Base-by-base conservation (phyloP, 2,797 vertebrate species). In the Hypotaenidia okinawae region DNA sequence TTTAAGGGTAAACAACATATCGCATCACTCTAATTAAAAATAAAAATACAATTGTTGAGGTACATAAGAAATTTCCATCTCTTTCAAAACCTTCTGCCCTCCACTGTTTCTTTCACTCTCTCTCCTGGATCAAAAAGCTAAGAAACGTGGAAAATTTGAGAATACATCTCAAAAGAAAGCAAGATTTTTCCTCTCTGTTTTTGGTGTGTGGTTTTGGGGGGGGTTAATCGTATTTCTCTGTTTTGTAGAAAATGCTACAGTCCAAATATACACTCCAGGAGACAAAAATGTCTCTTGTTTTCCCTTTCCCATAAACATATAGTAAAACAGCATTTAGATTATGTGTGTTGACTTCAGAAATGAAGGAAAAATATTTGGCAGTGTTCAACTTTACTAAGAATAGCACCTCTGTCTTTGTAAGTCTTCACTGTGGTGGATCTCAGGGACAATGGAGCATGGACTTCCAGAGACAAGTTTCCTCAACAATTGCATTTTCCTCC, bases 381-480 rank as follows among this genome's bases (percentile, higher is more conserved):
- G 14, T 76, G 87, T 82, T 82, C n/a, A 83, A 2, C 10, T 57
- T 84, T 25, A 77, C 23, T 77, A 55, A 45, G 35, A 87, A 57
- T 24, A 91, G 3, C 43, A 63, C 6, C 9, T n/a, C 43, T 1
- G 1, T 59, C 14, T 75, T 75, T 74, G 27, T 35, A 75, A 70
- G 45, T 37, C 6, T 4, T 45, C 16, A 23, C n/a, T 77, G 18
- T 51, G 9, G 21, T 75, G 25, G 37, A 52, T 68, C n/a, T 84
- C 51, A 73, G 28, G 25, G 16, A 52, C 0, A 0, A 75, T 8
- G 21, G 15, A 75, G 5, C 7, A 32, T 5, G 17, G 45, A 7
- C 43, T 83, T 62, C 39, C 57, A 82, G 57, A 83, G 35, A 74
- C 35, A 59, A 67, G 32, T 82, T 89, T 85, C 75, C 39, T 74